Evolutionary conservation across 2,888 invertebrate species (phyloP).

Genomic region (Cheilosia variabilis): DNA sequence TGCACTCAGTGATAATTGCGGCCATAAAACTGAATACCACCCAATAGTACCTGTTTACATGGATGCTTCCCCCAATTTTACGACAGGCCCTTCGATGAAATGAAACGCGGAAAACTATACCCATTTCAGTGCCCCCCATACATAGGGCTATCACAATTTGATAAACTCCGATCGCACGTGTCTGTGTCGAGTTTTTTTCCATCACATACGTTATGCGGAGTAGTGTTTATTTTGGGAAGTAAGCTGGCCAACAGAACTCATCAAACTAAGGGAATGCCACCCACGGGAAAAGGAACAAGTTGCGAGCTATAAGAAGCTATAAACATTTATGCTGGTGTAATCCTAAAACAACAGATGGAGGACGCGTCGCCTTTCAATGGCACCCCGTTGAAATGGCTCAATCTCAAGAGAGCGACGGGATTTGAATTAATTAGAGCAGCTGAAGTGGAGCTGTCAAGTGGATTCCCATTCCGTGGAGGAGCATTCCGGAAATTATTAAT

Average conservation of each 20-base stretch:
- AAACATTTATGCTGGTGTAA: slow-evolving; percentile 46
- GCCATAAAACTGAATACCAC: slow-evolving; percentile 15
- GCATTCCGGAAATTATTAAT: slow-evolving; percentile 8
- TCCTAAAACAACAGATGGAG: slow-evolving; percentile 51
- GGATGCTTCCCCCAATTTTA: slow-evolving; percentile 4
- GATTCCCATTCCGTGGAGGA: background rate
- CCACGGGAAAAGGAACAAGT: slow-evolving; percentile 32
- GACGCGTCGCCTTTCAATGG: background rate
- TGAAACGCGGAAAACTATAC: background rate
- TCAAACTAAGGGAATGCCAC: slow-evolving; percentile 39
- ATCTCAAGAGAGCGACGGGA: slow-evolving; percentile 47
- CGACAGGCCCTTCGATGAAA: background rate
- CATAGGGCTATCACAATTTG: slow-evolving; percentile 6
- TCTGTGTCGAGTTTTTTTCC: background rate
- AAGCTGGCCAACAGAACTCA: background rate
- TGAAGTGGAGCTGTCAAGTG: slow-evolving; percentile 64
- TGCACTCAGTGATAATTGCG: background rate
- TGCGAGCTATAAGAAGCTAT: slow-evolving; percentile 7
- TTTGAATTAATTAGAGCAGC: slow-evolving; percentile 52
- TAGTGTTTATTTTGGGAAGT: slow-evolving; percentile 37
- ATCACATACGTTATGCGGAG: background rate
- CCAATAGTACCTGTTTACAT: slow-evolving; percentile 27
- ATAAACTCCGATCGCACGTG: slow-evolving; percentile 37
- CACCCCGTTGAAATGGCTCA: slow-evolving; percentile 40
- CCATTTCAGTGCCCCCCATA: background rate